These are phyloP conservation scores for Oncorhynchus kisutch DNA, from an alignment of 2,113 vertebrate genomes.

Conservation along the genomic window DNA sequence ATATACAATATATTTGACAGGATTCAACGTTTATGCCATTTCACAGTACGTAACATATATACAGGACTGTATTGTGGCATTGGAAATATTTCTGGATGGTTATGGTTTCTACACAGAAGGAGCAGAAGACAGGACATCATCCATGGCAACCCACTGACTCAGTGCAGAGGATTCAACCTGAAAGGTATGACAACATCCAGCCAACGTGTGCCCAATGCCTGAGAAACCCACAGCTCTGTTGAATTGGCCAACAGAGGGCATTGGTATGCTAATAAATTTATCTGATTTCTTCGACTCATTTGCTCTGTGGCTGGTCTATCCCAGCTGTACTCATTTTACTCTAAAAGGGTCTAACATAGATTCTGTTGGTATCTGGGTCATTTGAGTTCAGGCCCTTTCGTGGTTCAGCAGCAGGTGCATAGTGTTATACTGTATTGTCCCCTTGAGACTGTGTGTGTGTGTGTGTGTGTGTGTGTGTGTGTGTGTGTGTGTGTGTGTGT, in stretches of 20 bases:
- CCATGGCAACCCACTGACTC: slow-evolving; percentile 94
- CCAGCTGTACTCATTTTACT: background rate
- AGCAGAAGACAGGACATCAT: slow-evolving; percentile 95
- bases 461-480: too few species aligned
- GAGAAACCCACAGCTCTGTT: background rate
- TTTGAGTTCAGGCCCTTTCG: background rate
- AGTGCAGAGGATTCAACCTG: slow-evolving; percentile 95
- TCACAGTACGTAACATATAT: background rate
- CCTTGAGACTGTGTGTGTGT: too few species aligned
- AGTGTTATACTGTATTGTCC: background rate
- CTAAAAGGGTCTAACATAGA: background rate
- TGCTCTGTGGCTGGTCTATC: too few species aligned
- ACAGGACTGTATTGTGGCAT: background rate
- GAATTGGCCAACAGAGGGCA: background rate
- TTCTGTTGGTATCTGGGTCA: background rate
- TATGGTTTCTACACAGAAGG: slow-evolving; percentile 72
- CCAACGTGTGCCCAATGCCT: background rate
- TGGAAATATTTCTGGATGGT: slow-evolving; percentile 5
- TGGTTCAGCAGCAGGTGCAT: background rate
- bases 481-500: too few species aligned
- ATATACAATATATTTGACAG: background rate
- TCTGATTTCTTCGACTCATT: background rate
- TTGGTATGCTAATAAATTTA: background rate
- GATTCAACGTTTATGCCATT: background rate
- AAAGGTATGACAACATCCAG: slow-evolving; percentile 80